Evolutionary conservation across 1,140 invertebrate species (phyloP), one percentile per base, ranked within the genome.

Genomic region (Papilio machaon): DNA sequence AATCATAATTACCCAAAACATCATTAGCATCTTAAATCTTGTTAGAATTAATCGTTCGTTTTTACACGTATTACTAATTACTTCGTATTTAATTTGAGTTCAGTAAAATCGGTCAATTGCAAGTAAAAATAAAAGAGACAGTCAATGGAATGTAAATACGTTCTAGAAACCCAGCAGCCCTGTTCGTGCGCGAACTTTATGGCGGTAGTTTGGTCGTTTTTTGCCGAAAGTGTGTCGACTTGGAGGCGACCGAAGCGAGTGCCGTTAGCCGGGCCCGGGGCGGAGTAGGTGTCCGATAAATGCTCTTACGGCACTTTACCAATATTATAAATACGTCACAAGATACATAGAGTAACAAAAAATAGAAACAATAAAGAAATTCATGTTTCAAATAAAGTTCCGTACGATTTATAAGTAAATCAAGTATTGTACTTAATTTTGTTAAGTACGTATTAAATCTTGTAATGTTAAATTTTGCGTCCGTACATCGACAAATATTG

Each of bases 181-280:
- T 70, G 64, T 70, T 70, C 64, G 64, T 70, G 64, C 64, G 64
- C 64, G 64, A 70, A 70, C 30, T 70, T 70, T 70, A 70, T 70
- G 64, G 30, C 64, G 30, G 64, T 70, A 70, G 64, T 70, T 70
- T 70, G 64, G 64, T 70, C 64, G 64, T 70, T 70, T 70, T 70
- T 70, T 70, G 64, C 64, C 64, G 64, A 70, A 70, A 70, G 64
- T 70, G 64, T 70, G 64, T 70, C 64, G 64, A 30, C 64, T 70
- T 15, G 10, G 64, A 70, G 23, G 23, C 30, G 64, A 23, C 30
- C 30, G 64, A 67, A 35, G 64, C 64, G 23, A 70, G 64, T 70
- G 64, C 64, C 64, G 64, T 70, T 70, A 70, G 30, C 30, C 30
- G 23, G 30, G 64, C 64, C 13, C 11, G 64, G 64, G 64, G 23